phyloP scores from a whole-genome alignment of 92 coral and sea anemone genomes.

The Actinernus sp. region DNA sequence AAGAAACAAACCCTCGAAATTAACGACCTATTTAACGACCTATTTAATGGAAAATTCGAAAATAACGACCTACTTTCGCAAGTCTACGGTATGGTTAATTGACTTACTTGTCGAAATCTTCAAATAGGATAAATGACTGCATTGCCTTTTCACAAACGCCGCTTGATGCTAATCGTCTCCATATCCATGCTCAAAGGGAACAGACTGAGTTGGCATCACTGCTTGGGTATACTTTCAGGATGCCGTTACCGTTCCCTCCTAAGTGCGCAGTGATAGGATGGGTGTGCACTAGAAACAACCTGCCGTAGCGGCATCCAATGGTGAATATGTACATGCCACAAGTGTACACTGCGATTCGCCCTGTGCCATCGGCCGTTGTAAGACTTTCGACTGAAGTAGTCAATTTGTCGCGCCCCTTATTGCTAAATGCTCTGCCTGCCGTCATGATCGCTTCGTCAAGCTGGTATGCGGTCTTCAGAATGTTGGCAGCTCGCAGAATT shows the following conservation, averaged over 20 bases:
- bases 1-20: no score
- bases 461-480: slow-evolving; percentile 19
- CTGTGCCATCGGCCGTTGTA: slow-evolving; percentile 4
- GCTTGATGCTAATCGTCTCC: slow-evolving; percentile 5
- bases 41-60: no score
- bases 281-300: slow-evolving; percentile 29
- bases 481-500: slow-evolving; percentile 20
- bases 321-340: slow-evolving; percentile 37
- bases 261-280: slow-evolving; percentile 20
- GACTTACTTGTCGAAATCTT: no score
- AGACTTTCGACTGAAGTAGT: background rate
- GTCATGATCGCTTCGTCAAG: slow-evolving; percentile 35
- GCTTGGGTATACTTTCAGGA: slow-evolving; percentile 30
- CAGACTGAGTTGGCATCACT: background rate
- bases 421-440: slow-evolving; percentile 19
- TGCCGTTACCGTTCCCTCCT: slow-evolving; percentile 48
- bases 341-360: slow-evolving; percentile 23
- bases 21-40: no score
- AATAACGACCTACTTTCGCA: no score
- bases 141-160: background rate
- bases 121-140: background rate
- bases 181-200: slow-evolving; percentile 15
- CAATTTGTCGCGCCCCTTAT: slow-evolving; percentile 30
- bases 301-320: slow-evolving; percentile 9
- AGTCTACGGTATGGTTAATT: no score